These are phyloP conservation scores for Geranospiza caerulescens DNA, from an alignment of 2,797 vertebrate genomes.

Conservation along the genomic window DNA sequence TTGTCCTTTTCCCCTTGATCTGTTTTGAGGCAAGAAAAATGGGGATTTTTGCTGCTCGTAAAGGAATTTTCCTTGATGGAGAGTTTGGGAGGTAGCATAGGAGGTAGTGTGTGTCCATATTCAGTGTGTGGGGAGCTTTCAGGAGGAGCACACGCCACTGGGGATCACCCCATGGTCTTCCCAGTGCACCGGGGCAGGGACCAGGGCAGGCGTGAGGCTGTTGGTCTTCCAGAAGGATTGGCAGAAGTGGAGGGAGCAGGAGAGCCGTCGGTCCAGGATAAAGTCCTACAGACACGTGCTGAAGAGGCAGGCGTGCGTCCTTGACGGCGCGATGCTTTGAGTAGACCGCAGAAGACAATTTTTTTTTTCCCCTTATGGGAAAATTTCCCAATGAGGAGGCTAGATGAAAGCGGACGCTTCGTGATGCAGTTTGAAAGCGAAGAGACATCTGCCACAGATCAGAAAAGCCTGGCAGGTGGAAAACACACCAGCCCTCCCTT, in stretches of 20 bases:
- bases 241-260: neutral
- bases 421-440: neutral
- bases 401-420: neutral
- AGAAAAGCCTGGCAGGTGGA: neutral
- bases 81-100: neutral
- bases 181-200: accelerated
- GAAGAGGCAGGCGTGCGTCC: neutral
- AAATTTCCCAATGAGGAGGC: neutral
- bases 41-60: accelerated
- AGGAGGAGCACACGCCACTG: accelerated
- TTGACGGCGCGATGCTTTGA: accelerated
- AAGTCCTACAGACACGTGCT: neutral
- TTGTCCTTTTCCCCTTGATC: neutral
- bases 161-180: neutral
- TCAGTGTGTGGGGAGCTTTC: neutral
- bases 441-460: neutral
- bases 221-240: neutral
- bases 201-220: accelerated
- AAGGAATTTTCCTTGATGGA: neutral
- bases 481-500: neutral
- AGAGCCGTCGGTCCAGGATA: accelerated
- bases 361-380: neutral
- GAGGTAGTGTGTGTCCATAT: neutral
- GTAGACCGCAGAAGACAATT: accelerated
- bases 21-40: neutral